Evolutionary conservation across 2,797 vertebrate genomes (phyloP), one percentile per base, ranked within the genome.

Genomic region (Mormyrops boulengeri): DNA sequence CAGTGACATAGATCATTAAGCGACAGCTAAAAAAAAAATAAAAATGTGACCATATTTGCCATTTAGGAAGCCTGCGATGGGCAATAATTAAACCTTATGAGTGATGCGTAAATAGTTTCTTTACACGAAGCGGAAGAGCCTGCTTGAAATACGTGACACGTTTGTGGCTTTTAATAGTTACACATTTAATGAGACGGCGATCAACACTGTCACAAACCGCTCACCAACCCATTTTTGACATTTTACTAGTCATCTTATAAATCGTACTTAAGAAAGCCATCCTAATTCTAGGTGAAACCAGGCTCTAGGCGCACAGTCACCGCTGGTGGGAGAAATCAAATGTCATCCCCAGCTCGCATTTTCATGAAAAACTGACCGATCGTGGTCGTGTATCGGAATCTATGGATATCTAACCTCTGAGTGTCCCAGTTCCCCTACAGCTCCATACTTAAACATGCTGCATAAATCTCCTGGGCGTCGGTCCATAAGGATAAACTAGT

Each of bases 1-100:
- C 85, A 34, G 52, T 57, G 85, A 87, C 52, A 82, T 34, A 73
- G 73, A 82, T 82, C 41, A 82, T 47, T 82, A 82, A 82, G 34
- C 69, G 69, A 22, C 38, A 82, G 77, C 77, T 47, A 22, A 22
- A 44, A 47, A 53, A 41, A 38, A 12, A 14, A 8, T 8, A 49
- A 60, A 49, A 17, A 53, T 2, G n/a, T 30, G 2, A 85, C 49
- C n/a, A 26, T 53, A 4, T 34, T 30, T 17, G 30, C 41, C 17
- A 47, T 82, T 44, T 47, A 80, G 19, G 77, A 82, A n/a, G 77
- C 41, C 38, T 11, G 17, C 30, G 41, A 9, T 82, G 19, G 41
- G 69, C 69, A 41, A 77, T 77, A 77, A 41, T 17, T 41, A 77
- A 77, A 38, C 69, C 34, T 77, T 17, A 30, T 17, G 49, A 50